phyloP scores from a whole-genome alignment of 2,797 vertebrate species.

The Gambelia wislizenii region DNA sequence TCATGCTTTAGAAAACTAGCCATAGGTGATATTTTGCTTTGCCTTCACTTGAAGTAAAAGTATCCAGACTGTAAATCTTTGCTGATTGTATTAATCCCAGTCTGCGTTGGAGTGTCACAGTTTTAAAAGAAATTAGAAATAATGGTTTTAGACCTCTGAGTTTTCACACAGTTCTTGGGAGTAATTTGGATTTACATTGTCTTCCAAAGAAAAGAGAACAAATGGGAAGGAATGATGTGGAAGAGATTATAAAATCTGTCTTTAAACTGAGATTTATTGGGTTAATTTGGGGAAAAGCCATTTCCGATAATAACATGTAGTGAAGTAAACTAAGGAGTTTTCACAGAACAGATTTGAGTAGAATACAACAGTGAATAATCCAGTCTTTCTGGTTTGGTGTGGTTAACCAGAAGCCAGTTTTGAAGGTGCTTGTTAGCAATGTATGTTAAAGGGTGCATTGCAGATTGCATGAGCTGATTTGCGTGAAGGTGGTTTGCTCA shows the following conservation, averaged over 20 bases:
- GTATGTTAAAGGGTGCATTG: constrained; percentile 58
- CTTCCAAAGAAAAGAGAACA: background rate
- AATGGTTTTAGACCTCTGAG: constrained; percentile 21
- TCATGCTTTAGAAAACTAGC: background rate
- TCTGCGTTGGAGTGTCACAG: background rate
- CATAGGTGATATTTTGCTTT: background rate
- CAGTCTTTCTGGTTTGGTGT: constrained; percentile 45
- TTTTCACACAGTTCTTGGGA: background rate
- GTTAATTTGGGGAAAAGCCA: too few species aligned
- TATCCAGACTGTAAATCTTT: background rate
- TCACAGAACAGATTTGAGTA: background rate
- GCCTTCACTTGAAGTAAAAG: background rate
- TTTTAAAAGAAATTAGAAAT: background rate
- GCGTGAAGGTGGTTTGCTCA: constrained; percentile 24
- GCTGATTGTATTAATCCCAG: background rate
- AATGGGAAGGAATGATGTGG: background rate
- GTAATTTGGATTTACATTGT: background rate
- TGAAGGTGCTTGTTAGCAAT: constrained; percentile 53
- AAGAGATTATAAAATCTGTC: background rate
- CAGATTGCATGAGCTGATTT: constrained; percentile 60
- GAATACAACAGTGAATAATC: background rate
- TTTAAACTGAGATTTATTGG: background rate
- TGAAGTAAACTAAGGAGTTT: background rate
- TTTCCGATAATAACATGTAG: background rate
- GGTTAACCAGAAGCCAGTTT: constrained; percentile 23